Conservation (phyloP, 2,797 vertebrate genomes). For the Catharus ustulatus region DNA sequence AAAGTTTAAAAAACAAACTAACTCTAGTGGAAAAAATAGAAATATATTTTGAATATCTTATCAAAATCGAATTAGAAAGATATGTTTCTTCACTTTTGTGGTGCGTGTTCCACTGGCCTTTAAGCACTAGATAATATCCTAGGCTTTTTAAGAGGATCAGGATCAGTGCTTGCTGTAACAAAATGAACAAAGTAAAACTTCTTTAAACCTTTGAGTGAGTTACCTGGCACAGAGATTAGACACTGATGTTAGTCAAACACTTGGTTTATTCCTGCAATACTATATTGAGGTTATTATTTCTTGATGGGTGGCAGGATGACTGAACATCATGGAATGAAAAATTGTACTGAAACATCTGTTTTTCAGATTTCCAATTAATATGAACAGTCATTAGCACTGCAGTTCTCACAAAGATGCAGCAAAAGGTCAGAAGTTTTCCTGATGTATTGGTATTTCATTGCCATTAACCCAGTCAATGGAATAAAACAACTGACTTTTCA, state of each 20-base stretch:
- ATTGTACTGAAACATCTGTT: constrained; percentile 17
- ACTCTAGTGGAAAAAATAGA: not conserved
- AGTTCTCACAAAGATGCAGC: not conserved
- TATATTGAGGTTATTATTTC: not conserved
- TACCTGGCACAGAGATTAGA: not conserved
- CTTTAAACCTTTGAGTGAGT: not conserved
- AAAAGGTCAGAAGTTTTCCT: not conserved
- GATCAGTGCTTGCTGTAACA: not conserved
- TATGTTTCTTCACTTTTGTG: not conserved
- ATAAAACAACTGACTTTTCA: not conserved
- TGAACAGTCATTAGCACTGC: not conserved
- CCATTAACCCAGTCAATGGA: not conserved
- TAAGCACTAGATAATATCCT: not conserved
- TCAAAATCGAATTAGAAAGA: not conserved
- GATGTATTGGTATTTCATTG: not conserved
- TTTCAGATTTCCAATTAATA: not conserved
- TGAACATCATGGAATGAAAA: not conserved
- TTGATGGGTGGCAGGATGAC: not conserved
- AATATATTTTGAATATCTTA: not conserved
- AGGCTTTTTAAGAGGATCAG: not conserved
- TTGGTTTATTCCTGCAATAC: not conserved
- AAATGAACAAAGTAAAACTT: not conserved
- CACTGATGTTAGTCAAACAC: not conserved
- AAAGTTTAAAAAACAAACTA: not conserved
- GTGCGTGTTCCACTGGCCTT: not conserved